Conservation (phyloP, 1,140 invertebrate species). For the Sminthurinus signatus region DNA sequence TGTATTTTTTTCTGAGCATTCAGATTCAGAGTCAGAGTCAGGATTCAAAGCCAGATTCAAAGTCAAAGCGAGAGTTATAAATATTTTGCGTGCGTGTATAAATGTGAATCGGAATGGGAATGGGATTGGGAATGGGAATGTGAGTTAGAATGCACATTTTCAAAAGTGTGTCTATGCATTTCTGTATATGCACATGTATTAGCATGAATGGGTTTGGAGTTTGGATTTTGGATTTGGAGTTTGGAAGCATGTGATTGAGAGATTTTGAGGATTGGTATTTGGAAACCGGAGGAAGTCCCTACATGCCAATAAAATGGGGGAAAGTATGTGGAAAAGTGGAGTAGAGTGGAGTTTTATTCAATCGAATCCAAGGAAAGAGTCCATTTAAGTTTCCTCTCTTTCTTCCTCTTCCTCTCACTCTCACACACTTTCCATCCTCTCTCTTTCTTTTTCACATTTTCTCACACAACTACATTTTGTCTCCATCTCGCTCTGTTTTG, state of each 20-base stretch:
- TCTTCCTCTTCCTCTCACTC: too few species aligned
- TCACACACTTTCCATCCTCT: too few species aligned
- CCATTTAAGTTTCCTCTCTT: constrained; percentile 26
- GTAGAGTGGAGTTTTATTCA: constrained; percentile 39
- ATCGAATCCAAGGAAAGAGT: constrained; percentile 28
- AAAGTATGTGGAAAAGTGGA: constrained; percentile 35
- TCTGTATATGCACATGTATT: not conserved
- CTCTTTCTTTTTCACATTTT: too few species aligned
- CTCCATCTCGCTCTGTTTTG: too few species aligned
- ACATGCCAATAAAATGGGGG: constrained; percentile 36
- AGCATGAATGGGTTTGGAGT: constrained; percentile 11
- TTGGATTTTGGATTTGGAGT: too few species aligned
- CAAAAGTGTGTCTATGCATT: too few species aligned
- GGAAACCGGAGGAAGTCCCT: constrained; percentile 30
- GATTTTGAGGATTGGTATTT: constrained; percentile 34
- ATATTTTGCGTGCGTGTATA: constrained; percentile 5
- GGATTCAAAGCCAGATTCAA: not conserved
- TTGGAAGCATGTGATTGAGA: constrained; percentile 31
- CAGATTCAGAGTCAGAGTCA: not conserved
- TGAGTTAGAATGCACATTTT: too few species aligned
- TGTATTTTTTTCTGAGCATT: not conserved
- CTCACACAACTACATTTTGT: too few species aligned
- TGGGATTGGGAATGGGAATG: too few species aligned
- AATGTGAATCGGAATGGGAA: too few species aligned
- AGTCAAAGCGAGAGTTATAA: constrained; percentile 5